Evolutionary conservation across 2,888 invertebrate species (phyloP).

Genomic region (Anaspis maculata): DNA sequence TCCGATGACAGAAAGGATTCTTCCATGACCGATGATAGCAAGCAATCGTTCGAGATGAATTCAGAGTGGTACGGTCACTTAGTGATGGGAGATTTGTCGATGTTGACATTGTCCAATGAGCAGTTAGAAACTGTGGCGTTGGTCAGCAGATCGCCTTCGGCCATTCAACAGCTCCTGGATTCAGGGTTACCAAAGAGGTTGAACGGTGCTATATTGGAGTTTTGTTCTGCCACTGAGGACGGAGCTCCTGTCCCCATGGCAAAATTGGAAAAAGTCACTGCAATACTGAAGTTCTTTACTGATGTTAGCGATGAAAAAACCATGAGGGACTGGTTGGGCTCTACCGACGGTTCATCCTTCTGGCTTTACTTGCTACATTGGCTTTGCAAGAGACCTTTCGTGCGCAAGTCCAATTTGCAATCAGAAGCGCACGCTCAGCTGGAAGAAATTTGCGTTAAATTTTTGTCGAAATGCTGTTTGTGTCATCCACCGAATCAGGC

Average conservation of each 20-base stretch:
- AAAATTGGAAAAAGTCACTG: conserved; percentile 51
- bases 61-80: conserved; percentile 52
- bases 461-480: conserved; percentile 75
- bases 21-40: conserved; percentile 63
- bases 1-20: conserved; percentile 51
- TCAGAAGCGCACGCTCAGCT: conserved; percentile 48
- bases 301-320: conserved; percentile 71
- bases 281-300: conserved; percentile 72
- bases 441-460: conserved; percentile 71
- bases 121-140: conserved; percentile 70
- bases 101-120: conserved; percentile 50
- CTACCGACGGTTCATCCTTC: conserved; percentile 69
- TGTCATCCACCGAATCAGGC: conserved; percentile 81
- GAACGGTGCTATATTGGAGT: conserved; percentile 52
- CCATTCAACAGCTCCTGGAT: conserved; percentile 66
- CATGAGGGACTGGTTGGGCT: conserved; percentile 84
- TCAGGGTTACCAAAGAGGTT: conserved; percentile 62
- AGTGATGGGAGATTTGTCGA: conserved; percentile 48
- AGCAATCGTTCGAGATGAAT: conserved; percentile 43
- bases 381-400: conserved; percentile 47
- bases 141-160: conserved; percentile 72
- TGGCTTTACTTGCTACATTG: conserved; percentile 76
- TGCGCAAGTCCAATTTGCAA: conserved; percentile 30
- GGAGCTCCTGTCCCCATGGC: conserved; percentile 42
- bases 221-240: conserved; percentile 31